Evolutionary conservation across 64 coral and sea anemone species (phyloP).

Genomic region (Montipora foliosa): DNA sequence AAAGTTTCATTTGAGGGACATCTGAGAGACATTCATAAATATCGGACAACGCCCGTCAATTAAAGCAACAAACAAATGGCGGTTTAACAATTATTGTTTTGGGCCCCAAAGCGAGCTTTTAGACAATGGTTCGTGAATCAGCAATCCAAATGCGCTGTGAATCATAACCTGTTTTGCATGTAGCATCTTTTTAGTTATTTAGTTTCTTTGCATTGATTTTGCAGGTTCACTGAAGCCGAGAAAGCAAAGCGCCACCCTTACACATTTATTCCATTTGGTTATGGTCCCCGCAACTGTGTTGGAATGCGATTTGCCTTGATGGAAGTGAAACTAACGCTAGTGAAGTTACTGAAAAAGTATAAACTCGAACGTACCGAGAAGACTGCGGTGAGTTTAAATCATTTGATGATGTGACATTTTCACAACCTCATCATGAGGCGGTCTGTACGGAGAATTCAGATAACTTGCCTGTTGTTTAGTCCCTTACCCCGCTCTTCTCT

Average conservation of each 20-base stretch:
- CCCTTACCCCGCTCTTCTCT: too few species aligned
- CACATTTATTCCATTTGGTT: constrained; percentile 46
- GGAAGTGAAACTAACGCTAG: constrained; percentile 56
- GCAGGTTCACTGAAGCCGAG: constrained; percentile 44
- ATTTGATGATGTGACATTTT: background rate
- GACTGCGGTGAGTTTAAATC: constrained; percentile 16
- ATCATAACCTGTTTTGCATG: too few species aligned
- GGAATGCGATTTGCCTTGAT: constrained; percentile 62
- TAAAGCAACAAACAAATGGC: too few species aligned
- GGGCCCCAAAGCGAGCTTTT: too few species aligned
- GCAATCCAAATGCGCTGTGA: too few species aligned
- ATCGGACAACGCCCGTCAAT: too few species aligned
- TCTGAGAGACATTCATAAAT: too few species aligned
- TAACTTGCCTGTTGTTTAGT: too few species aligned
- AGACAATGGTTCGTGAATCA: too few species aligned
- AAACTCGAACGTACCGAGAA: constrained; percentile 39
- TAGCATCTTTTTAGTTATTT: background rate
- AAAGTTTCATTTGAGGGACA: too few species aligned
- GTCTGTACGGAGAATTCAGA: background rate
- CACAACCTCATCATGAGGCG: too few species aligned
- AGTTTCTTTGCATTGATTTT: background rate
- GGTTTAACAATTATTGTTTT: too few species aligned
- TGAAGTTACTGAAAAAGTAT: constrained; percentile 35
- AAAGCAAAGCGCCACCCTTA: constrained; percentile 58
- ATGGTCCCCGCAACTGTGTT: constrained; percentile 35